Conservation (phyloP, 2,113 vertebrate species). For the Lichenostomus cassidix region DNA sequence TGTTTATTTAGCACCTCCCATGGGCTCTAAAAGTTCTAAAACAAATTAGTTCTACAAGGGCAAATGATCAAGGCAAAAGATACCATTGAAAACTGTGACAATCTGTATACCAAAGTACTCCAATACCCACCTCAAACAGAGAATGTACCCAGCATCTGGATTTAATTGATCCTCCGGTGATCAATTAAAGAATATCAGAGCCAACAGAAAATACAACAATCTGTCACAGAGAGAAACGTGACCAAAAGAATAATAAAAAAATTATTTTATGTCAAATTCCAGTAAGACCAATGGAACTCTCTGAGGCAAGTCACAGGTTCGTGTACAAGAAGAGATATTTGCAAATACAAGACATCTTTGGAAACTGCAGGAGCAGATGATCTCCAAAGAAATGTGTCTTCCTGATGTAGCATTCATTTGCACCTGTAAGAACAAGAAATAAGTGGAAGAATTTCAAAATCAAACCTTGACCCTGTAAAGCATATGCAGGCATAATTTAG, state of each 20-base stretch:
- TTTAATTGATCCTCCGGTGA: background rate
- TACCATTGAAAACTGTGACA: background rate
- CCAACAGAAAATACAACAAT: background rate
- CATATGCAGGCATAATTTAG: background rate
- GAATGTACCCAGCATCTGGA: background rate
- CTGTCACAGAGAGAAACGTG: background rate
- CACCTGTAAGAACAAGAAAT: background rate
- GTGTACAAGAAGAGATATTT: background rate
- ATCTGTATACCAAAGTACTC: background rate
- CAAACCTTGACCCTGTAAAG: background rate
- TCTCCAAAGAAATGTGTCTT: background rate
- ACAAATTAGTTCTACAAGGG: background rate
- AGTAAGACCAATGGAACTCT: rapidly evolving
- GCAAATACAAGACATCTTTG: background rate
- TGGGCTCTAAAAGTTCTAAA: background rate
- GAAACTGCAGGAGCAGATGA: background rate
- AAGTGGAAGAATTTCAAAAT: background rate
- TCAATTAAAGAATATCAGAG: background rate
- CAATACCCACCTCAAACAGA: background rate
- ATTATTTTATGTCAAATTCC: background rate
- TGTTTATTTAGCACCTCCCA: background rate
- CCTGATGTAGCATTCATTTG: background rate
- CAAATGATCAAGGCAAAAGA: background rate
- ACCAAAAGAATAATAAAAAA: background rate
- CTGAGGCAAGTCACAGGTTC: background rate